These are phyloP conservation scores for zebrafish (Danio rerio) DNA, from an alignment of 2,113 vertebrate species.

Conservation along the genomic window DNA sequence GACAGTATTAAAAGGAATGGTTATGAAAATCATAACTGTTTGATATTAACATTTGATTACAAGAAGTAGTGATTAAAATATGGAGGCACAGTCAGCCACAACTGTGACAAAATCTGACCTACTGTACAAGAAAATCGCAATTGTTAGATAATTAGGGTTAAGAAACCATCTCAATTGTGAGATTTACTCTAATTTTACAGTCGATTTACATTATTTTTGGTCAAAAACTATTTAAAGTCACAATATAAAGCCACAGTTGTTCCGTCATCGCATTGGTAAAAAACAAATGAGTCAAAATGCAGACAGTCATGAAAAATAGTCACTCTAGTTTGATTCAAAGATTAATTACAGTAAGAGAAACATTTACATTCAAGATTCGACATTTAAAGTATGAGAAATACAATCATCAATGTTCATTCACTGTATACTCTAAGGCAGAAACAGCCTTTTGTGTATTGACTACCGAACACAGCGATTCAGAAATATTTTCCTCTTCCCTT, in stretches of 20 bases:
- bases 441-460: not conserved
- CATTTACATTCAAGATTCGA: no score
- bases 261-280: no score
- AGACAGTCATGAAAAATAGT: no score
- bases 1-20: not conserved
- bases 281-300: no score
- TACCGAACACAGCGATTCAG: not conserved
- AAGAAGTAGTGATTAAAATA: not conserved
- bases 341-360: no score
- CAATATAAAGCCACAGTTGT: no score
- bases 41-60: not conserved
- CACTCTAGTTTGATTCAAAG: no score
- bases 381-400: not conserved
- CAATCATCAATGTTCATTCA: not conserved
- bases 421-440: slow-evolving; percentile 8
- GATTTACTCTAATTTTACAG: not conserved
- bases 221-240: no score
- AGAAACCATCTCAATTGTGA: not conserved
- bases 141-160: no score
- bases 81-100: not conserved
- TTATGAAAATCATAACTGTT: not conserved
- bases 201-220: no score
- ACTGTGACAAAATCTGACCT: no score
- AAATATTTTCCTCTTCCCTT: not conserved
- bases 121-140: no score